Percentiles rank a stretch among this genome's conserved stretches.
Conservation (phyloP, 1,140 invertebrate species). For the Solenopsis fugax region DNA sequence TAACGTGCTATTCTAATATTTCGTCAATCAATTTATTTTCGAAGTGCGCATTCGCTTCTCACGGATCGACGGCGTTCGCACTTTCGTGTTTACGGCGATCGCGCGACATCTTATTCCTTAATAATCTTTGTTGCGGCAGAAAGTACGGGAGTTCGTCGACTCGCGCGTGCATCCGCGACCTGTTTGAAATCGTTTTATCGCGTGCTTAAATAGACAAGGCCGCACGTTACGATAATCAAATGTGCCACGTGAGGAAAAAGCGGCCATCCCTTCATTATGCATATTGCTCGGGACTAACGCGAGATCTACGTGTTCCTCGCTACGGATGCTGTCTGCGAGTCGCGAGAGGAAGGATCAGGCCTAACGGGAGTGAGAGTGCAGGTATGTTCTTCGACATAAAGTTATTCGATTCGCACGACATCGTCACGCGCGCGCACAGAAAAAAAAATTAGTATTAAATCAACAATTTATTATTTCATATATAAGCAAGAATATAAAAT, state of each 20-base stretch:
- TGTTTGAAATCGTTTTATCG: conserved; percentile 7
- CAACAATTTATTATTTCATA: too few relatives aligned
- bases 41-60: neutral
- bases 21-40: neutral
- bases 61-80: neutral
- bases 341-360: conserved; percentile 49
- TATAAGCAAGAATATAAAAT: too few relatives aligned
- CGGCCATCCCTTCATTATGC: conserved; percentile 40
- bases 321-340: conserved; percentile 35
- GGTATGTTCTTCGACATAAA: conserved; percentile 4
- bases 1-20: too few relatives aligned
- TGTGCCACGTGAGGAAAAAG: conserved; percentile 44
- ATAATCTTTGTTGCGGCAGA: neutral
- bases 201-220: conserved; percentile 2
- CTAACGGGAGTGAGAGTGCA: conserved; percentile 27
- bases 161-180: conserved; percentile 19
- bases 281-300: conserved; percentile 31
- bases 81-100: conserved; percentile 3
- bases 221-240: conserved; percentile 42
- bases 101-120: neutral
- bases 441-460: too few relatives aligned
- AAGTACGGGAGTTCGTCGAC: neutral
- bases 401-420: neutral
- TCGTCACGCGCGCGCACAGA: neutral
- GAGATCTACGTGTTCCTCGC: conserved; percentile 39